Base-by-base conservation (phyloP, 2,888 invertebrate genomes). In the Crossocerus cetratus region DNA sequence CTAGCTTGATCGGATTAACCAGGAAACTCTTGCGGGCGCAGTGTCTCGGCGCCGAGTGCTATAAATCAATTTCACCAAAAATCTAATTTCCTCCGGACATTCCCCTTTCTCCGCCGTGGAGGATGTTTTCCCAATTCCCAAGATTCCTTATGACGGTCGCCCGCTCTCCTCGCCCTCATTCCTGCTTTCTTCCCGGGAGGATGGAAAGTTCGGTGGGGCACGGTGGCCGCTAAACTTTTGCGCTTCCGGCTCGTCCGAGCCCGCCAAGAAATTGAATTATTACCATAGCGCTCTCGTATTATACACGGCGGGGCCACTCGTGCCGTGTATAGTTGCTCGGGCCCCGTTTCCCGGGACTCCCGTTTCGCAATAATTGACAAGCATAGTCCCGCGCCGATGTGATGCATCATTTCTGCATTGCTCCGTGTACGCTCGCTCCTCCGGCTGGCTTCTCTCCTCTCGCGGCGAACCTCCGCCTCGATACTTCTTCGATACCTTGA, bases 391-490 rank as follows among this genome's bases (percentile, higher is more conserved):
- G 13, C 60, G 68, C 20, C 54, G 54, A 61, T 21, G 49, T 21
- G 53, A 74, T 74, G 74, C 66, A 74, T 76, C 66, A 70, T 74
- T 58, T 62, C 67, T 67, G 61, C 67, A 60, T 76, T 63, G 66
- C 65, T 42, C 69, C 65, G 44, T 55, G 62, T 63, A 58, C 59
- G 13, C 59, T 62, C 32, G 59, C 69, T 57, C 60, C 49, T n/a
- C n/a, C n/a, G n/a, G 57, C 65, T 69, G 62, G 58, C 66, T 74
- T 66, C 60, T 56, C 55, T 56, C 65, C 58, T 54, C 59, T 20
- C 11, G 64, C 62, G n/a, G 49, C 16, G 4, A 49, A 5, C 49
- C 16, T 18, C 56, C 22, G 13, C 16, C 57, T 42, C 20, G 45
- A 61, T 14, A 32, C 69, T 56, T 60, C 49, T 64, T 32, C 72